Evolutionary conservation across 2,888 invertebrate species (phyloP).

Genomic region (Ichneumon xanthorius): DNA sequence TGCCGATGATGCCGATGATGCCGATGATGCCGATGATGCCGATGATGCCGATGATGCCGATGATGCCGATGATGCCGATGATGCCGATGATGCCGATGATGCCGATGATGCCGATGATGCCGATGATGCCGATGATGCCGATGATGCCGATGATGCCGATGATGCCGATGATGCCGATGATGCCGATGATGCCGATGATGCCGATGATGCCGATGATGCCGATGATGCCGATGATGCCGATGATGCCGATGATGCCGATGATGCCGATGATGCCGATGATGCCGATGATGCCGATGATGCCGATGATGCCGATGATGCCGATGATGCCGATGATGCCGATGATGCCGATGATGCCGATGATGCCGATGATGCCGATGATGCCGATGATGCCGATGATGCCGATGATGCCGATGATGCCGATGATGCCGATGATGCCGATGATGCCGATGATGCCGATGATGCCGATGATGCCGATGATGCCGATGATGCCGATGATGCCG

Average conservation of each 20-base stretch:
- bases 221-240: constrained; percentile 33
- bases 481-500: constrained; percentile 65
- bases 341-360: constrained; percentile 65
- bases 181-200: constrained; percentile 59
- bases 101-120: constrained; percentile 40
- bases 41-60: constrained; percentile 65
- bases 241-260: constrained; percentile 60
- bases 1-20: background rate
- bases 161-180: background rate
- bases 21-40: no score
- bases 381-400: background rate
- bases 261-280: background rate
- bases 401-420: constrained; percentile 62
- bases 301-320: constrained; percentile 59
- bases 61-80: background rate
- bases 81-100: constrained; percentile 59
- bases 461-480: constrained; percentile 60
- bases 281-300: constrained; percentile 64
- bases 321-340: background rate
- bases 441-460: background rate
- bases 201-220: constrained; percentile 47
- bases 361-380: constrained; percentile 60
- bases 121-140: constrained; percentile 47
- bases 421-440: constrained; percentile 63
- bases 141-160: constrained; percentile 59